Percentiles rank a stretch among this genome's conserved stretches.
Evolutionary conservation across 2,888 invertebrate genomes (phyloP).

Genomic region (Galeopsomyia nigrocyanea): DNA sequence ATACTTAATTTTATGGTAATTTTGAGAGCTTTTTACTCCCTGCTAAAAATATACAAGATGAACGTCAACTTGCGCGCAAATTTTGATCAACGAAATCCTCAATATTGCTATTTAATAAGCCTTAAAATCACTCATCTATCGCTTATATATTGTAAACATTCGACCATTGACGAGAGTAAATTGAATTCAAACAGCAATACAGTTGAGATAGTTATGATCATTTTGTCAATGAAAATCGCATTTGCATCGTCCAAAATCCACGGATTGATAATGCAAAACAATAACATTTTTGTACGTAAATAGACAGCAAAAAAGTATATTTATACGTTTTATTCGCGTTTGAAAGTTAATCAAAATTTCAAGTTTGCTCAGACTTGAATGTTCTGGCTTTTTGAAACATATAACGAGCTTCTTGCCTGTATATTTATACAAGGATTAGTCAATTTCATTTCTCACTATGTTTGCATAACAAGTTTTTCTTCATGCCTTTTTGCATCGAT

Average conservation of each 20-base stretch:
- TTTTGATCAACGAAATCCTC: slow-evolving; percentile 44
- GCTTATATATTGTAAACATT: slow-evolving; percentile 36
- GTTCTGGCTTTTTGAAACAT: no score
- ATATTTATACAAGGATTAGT: slow-evolving; percentile 29
- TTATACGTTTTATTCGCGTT: no score
- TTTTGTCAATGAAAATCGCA: no score
- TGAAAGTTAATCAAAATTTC: no score
- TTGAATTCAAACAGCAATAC: no score
- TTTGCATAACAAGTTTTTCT: slow-evolving; percentile 19
- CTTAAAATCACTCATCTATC: slow-evolving; percentile 21
- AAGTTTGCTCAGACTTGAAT: no score
- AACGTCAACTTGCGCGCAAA: slow-evolving; percentile 32
- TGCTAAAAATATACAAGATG: slow-evolving; percentile 9
- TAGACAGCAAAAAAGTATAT: no score
- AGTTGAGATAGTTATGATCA: no score
- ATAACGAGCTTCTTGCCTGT: slow-evolving; percentile 19
- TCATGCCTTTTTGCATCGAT: slow-evolving; percentile 18
- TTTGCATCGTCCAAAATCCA: no score
- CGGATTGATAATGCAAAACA: no score
- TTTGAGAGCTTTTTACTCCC: slow-evolving; percentile 30
- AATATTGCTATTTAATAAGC: slow-evolving; percentile 31
- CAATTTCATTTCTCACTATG: slow-evolving; percentile 23
- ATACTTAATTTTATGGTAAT: slow-evolving; percentile 41
- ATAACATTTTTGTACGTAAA: no score
- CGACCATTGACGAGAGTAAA: not conserved